phyloP scores from a whole-genome alignment of 1,140 invertebrate genomes.

The Aradophagus sp. region DNA sequence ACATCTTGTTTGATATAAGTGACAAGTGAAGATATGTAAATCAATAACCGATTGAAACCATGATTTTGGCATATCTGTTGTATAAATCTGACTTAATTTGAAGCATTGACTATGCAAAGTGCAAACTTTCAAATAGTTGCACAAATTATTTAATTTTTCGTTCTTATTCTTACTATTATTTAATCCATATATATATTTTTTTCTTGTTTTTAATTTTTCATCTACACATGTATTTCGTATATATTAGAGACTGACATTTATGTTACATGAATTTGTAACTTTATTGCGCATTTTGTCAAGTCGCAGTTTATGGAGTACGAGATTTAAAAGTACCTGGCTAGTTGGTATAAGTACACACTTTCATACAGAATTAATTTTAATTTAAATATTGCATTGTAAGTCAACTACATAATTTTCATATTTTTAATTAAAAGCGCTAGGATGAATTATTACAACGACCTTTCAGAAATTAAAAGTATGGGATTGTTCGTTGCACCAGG shows the following conservation, averaged over 20 bases:
- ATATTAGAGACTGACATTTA: constrained; percentile 44
- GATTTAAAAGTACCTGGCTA: constrained; percentile 16
- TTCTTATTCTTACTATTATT: background rate
- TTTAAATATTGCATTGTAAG: constrained; percentile 18
- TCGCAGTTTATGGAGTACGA: constrained; percentile 4
- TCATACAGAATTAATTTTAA: constrained; percentile 30
- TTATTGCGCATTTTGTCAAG: constrained; percentile 16
- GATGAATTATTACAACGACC: constrained; percentile 1
- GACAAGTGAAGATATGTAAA: constrained; percentile 44
- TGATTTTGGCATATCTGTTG: constrained; percentile 51
- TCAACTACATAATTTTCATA: constrained; percentile 28
- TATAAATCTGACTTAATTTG: too few species aligned
- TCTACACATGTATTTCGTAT: constrained; percentile 19
- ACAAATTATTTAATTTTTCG: constrained; percentile 13
- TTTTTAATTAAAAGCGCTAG: constrained; percentile 14
- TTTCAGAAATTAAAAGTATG: background rate
- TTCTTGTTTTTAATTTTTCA: background rate
- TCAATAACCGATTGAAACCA: constrained; percentile 45
- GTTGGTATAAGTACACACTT: constrained; percentile 18
- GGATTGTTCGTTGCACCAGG: constrained; percentile 8
- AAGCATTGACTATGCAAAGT: constrained; percentile 41
- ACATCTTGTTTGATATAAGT: constrained; percentile 46
- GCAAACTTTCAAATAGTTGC: constrained; percentile 22
- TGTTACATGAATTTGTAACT: constrained; percentile 24
- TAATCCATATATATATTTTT: background rate